These are phyloP conservation scores for Stenodera caucasica DNA, from an alignment of 2,888 invertebrate species.

Conservation along the genomic window DNA sequence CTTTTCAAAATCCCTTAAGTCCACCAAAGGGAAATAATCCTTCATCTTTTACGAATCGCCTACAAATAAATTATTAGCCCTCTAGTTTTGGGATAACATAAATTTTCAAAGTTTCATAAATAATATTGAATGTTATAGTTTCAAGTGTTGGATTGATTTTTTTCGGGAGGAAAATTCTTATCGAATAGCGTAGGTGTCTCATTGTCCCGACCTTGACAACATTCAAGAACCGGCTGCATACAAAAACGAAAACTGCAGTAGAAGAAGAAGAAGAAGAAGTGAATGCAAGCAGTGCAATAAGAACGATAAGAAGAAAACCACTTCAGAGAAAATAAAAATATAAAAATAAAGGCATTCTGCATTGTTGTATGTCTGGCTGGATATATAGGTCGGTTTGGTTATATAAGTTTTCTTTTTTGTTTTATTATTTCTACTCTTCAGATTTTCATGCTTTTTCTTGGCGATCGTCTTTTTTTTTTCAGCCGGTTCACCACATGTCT, in stretches of 20 bases:
- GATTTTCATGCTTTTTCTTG: conserved; percentile 28
- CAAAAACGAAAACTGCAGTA: not conserved
- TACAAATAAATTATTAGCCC: conserved; percentile 3
- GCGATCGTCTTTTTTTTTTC: conserved; percentile 28
- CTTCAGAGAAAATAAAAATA: not conserved
- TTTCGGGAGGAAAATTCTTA: not conserved
- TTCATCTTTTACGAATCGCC: conserved; percentile 16
- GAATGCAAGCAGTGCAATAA: not conserved
- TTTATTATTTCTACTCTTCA: conserved; percentile 23
- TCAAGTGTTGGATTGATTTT: too few relatives aligned
- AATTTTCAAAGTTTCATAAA: too few relatives aligned
- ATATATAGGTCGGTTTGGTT: conserved; percentile 53
- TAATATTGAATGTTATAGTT: too few relatives aligned
- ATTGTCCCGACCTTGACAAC: conserved; percentile 6
- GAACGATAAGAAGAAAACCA: not conserved
- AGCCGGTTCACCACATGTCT: conserved; percentile 41
- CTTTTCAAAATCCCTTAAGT: conserved; percentile 2
- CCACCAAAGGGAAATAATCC: conserved; percentile 14
- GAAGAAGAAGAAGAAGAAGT: not conserved
- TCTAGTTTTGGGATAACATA: not conserved
- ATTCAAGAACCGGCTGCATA: not conserved
- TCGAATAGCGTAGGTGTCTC: not conserved
- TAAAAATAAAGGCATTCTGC: conserved; percentile 31
- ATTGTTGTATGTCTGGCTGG: conserved; percentile 55
- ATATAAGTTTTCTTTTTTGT: conserved; percentile 42